Base-by-base conservation (phyloP, 1,140 invertebrate genomes). In the Hycleus phaleratus region DNA sequence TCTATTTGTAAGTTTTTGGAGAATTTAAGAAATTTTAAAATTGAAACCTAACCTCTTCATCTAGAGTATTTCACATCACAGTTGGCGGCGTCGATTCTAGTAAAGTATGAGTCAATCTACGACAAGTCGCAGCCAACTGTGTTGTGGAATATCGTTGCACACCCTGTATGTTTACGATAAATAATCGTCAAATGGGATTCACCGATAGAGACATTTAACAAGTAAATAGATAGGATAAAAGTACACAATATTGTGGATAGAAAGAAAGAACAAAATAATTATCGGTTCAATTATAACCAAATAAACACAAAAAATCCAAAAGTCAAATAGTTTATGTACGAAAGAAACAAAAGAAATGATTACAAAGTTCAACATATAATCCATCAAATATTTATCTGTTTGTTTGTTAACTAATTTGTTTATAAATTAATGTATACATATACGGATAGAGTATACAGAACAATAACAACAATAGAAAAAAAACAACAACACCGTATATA, bases 331-430 rank as follows among this genome's bases (percentile, higher is more conserved):
- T 32, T 32, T 32, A 32, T 32, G 32, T 4, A 32, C 32, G 7
- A 32, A 7, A 32, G 32, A 32, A 32, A 38, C 53, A 48, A 40
- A 60, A 60, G 50, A 47, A 56, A 60, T 45, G 58, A 55, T 49
- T 49, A 53, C 51, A 53, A 49, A 53, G 51, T 58, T 58, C 49
- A 52, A 44, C 51, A 54, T 60, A 63, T 32, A 32, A 32, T 32
- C 32, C 7, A 32, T 32, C 32, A 32, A 32, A 32, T 32, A 32
- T 32, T 32, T 32, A 58, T 59, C 56, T 51, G 24, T 46, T 57
- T 65, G 56, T 61, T 61, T 61, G 51, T 51, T 32, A 32, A 32
- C 32, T 60, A 62, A 57, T 49, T 64, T 66, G 62, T 66, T 66
- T 62, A 66, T 59, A 59, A 59, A 63, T 63, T 53, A 60, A 63